phyloP scores from a whole-genome alignment of 2,888 invertebrate genomes.

The Sclerodermus sp. region DNA sequence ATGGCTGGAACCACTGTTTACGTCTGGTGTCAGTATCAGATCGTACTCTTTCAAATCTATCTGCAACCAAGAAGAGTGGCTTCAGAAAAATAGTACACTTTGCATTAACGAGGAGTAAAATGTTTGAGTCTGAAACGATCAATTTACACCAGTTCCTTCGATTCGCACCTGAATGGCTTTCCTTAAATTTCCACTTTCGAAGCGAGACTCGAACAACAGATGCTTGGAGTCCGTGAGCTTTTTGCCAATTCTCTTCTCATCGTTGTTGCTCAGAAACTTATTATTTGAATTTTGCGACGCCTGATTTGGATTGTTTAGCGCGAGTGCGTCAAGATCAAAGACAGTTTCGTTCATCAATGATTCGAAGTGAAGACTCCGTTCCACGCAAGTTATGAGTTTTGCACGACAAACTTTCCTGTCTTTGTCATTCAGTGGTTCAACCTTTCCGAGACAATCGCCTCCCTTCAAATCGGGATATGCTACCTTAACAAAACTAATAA shows the following conservation, averaged over 20 bases:
- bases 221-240: conserved; percentile 48
- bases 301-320: conserved; percentile 26
- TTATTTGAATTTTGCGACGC: conserved; percentile 11
- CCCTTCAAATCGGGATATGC: conserved; percentile 76
- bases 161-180: conserved; percentile 75
- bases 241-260: conserved; percentile 39
- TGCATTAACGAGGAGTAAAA: background rate
- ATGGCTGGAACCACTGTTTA: conserved; percentile 76
- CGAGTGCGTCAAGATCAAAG: conserved; percentile 69
- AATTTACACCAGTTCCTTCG: too few species aligned
- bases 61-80: conserved; percentile 57
- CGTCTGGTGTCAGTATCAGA: conserved; percentile 79
- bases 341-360: conserved; percentile 66
- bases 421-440: conserved; percentile 65
- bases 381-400: conserved; percentile 69
- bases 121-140: too few species aligned
- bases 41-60: conserved; percentile 79
- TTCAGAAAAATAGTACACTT: conserved; percentile 9
- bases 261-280: conserved; percentile 37
- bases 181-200: conserved; percentile 83
- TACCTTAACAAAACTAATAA: conserved; percentile 72
- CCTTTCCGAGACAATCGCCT: conserved; percentile 60
- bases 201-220: conserved; percentile 79
- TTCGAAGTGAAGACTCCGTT: conserved; percentile 67
- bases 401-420: conserved; percentile 62